Percentiles rank a stretch among this genome's conserved stretches.
phyloP scores from a whole-genome alignment of 2,113 vertebrate genomes.

The Phalacrocorax brasilianus region DNA sequence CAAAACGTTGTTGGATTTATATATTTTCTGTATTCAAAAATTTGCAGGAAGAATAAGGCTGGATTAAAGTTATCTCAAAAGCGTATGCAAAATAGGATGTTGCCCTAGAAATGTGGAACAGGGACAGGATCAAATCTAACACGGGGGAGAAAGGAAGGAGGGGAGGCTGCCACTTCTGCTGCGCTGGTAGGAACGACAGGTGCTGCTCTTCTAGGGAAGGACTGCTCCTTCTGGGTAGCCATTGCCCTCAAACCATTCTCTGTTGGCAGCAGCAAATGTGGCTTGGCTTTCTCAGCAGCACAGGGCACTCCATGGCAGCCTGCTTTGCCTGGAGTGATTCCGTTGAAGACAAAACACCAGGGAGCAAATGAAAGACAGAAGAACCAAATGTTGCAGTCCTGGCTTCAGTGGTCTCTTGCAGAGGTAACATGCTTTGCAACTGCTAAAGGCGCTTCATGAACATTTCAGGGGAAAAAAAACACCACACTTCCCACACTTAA shows the following conservation, averaged over 20 bases:
- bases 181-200: accelerated
- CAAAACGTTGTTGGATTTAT: background rate
- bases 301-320: background rate
- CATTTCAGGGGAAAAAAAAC: too few relatives aligned
- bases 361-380: background rate
- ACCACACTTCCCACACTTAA: background rate
- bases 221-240: background rate
- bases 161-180: background rate
- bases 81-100: accelerated
- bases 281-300: background rate
- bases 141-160: background rate
- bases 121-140: background rate
- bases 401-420: background rate
- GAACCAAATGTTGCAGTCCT: too few relatives aligned
- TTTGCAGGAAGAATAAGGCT: background rate
- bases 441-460: background rate
- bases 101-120: background rate
- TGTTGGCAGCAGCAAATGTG: background rate
- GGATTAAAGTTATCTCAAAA: background rate
- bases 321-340: background rate
- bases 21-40: background rate
- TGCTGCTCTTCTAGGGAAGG: background rate
- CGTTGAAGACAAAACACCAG: background rate
- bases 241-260: background rate
- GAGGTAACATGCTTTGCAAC: background rate